phyloP scores from a whole-genome alignment of 92 coral and sea anemone species.

The Micromussa lordhowensis region DNA sequence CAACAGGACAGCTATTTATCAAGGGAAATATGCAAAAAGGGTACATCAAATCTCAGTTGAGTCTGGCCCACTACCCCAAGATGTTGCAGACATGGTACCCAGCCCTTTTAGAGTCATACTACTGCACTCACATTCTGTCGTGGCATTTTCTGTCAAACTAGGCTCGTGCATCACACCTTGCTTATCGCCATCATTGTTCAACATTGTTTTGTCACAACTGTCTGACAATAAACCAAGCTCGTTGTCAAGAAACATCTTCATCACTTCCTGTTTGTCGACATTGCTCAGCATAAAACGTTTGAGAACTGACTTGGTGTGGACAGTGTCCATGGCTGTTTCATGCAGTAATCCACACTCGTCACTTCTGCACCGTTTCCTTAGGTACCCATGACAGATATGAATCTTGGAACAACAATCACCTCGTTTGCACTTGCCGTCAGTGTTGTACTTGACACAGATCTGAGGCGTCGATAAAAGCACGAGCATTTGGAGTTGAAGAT shows the following conservation, averaged over 20 bases:
- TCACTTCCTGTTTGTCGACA: background rate
- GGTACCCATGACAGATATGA: constrained; percentile 75
- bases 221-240: no score
- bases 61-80: no score
- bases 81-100: background rate
- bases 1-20: no score
- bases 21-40: no score
- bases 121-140: constrained; percentile 15
- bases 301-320: constrained; percentile 53
- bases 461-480: constrained; percentile 57
- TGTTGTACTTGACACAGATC: constrained; percentile 71
- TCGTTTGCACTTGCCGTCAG: constrained; percentile 29
- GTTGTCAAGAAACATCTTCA: constrained; percentile 55
- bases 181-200: background rate
- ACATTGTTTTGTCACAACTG: no score
- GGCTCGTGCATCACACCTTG: constrained; percentile 9
- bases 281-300: constrained; percentile 7
- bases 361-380: constrained; percentile 50
- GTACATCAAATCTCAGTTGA: no score
- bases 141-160: constrained; percentile 1
- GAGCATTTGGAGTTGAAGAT: constrained; percentile 53
- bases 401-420: constrained; percentile 54
- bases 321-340: constrained; percentile 51
- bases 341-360: constrained; percentile 66
- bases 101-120: background rate